Evolutionary conservation across 2,113 vertebrate species (phyloP), one percentile per base, ranked within the genome.

Genomic region (Ibidorhyncha struthersii): DNA sequence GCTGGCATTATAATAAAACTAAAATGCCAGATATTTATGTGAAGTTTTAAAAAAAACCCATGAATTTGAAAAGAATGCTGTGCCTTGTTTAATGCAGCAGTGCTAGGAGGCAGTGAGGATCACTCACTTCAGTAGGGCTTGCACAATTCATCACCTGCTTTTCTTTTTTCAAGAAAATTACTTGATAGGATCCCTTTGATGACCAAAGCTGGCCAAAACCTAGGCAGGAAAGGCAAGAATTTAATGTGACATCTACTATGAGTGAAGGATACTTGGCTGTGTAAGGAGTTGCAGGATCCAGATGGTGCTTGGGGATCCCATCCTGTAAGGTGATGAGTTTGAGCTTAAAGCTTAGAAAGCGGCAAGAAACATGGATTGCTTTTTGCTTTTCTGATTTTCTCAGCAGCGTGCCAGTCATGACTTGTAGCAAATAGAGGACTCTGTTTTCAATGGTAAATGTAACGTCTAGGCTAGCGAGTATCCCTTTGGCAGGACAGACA

Each of bases 371-470:
- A 7, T 10, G 21, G 20, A 7, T 20, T 58, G 36, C 67, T 71
- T 95, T 52, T 65, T 36, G 56, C 13, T 72, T 73, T 41, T 77
- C 71, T 72, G 40, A 2, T 91, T 65, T 86, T 77, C 45, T 72
- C 1, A 0, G 72, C 25, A 25, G 4, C 4, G 0, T 3, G 2
- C 56, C 61, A 72, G 80, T 8, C 7, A 3, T 2, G 36, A 40
- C 76, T 55, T 47, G 16, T 14, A 52, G 34, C 29, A 65, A 30
- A n/a, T 1, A 70, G 58, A 72, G 15, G 18, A 61, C 22, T 34
- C 30, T 14, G 23, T 67, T 78, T 76, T 23, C n/a, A 34, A 3
- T 8, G 14, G 16, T 13, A 47, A 76, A 34, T 3, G 12, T 21
- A 25, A 0, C 25, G 14, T 36, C 23, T 40, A 79, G n/a, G 38